A percentile compares a stretch with the other conserved stretches of the same genome.
Conservation (phyloP, 2,888 invertebrate species). For the Neoaliturus tenellus region DNA sequence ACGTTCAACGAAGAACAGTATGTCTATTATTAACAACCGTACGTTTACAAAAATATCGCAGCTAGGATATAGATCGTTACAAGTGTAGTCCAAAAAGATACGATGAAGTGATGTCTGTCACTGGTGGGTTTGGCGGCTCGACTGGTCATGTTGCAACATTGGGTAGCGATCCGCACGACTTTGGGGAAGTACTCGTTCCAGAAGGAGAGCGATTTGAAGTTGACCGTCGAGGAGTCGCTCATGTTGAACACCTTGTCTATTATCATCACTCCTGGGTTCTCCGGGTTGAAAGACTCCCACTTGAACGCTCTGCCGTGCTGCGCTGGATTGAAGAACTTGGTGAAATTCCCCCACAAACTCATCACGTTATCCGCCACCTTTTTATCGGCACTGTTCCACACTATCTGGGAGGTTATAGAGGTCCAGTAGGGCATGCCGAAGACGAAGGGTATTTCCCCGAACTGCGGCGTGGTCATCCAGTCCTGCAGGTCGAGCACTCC, state of each 20-base stretch:
- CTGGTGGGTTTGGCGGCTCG: neutral
- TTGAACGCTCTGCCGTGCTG: slow-evolving; percentile 83
- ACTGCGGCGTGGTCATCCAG: slow-evolving; percentile 89
- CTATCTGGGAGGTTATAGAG: slow-evolving; percentile 73
- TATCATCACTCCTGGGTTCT: slow-evolving; percentile 82
- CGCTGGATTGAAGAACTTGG: slow-evolving; percentile 80
- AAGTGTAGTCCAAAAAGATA: neutral
- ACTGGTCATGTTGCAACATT: slow-evolving; percentile 81
- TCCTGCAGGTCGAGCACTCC: slow-evolving; percentile 81
- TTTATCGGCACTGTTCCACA: slow-evolving; percentile 87
- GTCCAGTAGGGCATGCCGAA: slow-evolving; percentile 88
- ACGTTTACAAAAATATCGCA: slow-evolving; percentile 8
- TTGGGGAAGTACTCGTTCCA: slow-evolving; percentile 91
- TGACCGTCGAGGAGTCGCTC: slow-evolving; percentile 80
- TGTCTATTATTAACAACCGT: neutral
- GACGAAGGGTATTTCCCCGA: slow-evolving; percentile 87
- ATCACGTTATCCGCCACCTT: slow-evolving; percentile 87
- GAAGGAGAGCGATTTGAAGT: slow-evolving; percentile 87
- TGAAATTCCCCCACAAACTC: slow-evolving; percentile 88
- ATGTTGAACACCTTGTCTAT: slow-evolving; percentile 87
- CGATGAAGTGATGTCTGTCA: neutral
- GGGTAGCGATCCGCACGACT: slow-evolving; percentile 82
- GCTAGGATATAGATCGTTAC: neutral
- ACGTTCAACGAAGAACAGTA: too few relatives aligned
- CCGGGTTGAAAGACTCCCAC: slow-evolving; percentile 83